A percentile compares a stretch with the other conserved stretches of the same genome.
phyloP scores from a whole-genome alignment of 64 coral and sea anemone genomes.

The Orbicella faveolata region DNA sequence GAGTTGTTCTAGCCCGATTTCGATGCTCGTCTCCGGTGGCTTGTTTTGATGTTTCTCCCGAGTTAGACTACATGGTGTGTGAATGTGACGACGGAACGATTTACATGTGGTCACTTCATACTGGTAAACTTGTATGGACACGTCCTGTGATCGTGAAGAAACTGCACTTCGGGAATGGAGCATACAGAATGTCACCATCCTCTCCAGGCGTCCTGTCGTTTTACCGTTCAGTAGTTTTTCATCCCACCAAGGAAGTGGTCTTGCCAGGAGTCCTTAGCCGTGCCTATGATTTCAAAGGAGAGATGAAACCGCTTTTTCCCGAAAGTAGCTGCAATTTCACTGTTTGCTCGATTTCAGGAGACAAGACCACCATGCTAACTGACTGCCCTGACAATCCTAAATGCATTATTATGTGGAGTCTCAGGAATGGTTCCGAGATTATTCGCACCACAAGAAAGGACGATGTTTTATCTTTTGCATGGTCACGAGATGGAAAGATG shows the following conservation, averaged over 20 bases:
- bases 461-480: no score
- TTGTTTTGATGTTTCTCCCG: conserved; percentile 1
- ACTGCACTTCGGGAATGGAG: background rate
- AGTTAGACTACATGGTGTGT: background rate
- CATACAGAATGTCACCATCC: no score
- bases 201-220: background rate
- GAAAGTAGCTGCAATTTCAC: background rate
- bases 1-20: background rate
- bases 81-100: background rate
- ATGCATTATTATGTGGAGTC: no score
- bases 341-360: background rate
- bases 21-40: background rate
- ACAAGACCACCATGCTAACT: background rate
- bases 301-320: background rate
- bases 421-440: no score
- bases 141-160: background rate
- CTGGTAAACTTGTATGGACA: background rate
- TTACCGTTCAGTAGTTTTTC: conserved; percentile 5
- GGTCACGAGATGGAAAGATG: no score
- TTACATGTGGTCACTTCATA: background rate
- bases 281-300: background rate
- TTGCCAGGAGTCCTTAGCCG: background rate
- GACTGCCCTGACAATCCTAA: no score
- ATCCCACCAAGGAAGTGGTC: background rate
- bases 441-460: no score